Evolutionary conservation across 2,113 vertebrate genomes (phyloP).

Genomic region (zebrafish (Danio rerio)): DNA sequence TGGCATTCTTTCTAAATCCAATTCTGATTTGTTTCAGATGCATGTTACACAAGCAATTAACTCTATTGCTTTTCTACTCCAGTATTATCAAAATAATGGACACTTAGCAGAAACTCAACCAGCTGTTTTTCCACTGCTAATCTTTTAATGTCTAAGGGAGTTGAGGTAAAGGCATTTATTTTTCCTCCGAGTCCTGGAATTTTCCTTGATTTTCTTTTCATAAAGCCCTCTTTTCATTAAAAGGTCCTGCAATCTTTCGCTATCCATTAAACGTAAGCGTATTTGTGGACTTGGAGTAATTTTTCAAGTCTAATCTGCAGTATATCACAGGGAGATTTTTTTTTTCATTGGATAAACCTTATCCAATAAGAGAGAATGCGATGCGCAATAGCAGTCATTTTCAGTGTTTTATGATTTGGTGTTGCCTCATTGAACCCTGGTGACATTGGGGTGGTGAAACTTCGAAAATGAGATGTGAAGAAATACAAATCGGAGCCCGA

Average conservation of each 20-base stretch:
- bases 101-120: slow-evolving; percentile 39
- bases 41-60: slow-evolving; percentile 47
- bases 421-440: slow-evolving; percentile 7
- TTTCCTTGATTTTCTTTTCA: slow-evolving; percentile 36
- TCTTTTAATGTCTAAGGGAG: slow-evolving; percentile 49
- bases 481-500: not conserved
- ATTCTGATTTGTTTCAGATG: slow-evolving; percentile 35
- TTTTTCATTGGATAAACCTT: not conserved
- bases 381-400: not conserved
- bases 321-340: not conserved
- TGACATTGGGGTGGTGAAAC: not conserved
- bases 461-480: slow-evolving; percentile 1
- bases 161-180: slow-evolving; percentile 14
- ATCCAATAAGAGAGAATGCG: slow-evolving; percentile 16
- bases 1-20: slow-evolving; percentile 36
- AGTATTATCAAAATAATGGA: slow-evolving; percentile 48
- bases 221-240: slow-evolving; percentile 41
- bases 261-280: slow-evolving; percentile 29
- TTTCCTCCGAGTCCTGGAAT: slow-evolving; percentile 8
- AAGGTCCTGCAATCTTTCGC: slow-evolving; percentile 1
- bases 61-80: slow-evolving; percentile 33
- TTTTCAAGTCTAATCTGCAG: slow-evolving; percentile 21
- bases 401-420: not conserved
- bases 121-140: slow-evolving; percentile 50
- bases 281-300: slow-evolving; percentile 6